These are phyloP conservation scores for Pseudolaguvia tuberculata DNA, from an alignment of 2,113 vertebrate genomes.

Conservation along the genomic window DNA sequence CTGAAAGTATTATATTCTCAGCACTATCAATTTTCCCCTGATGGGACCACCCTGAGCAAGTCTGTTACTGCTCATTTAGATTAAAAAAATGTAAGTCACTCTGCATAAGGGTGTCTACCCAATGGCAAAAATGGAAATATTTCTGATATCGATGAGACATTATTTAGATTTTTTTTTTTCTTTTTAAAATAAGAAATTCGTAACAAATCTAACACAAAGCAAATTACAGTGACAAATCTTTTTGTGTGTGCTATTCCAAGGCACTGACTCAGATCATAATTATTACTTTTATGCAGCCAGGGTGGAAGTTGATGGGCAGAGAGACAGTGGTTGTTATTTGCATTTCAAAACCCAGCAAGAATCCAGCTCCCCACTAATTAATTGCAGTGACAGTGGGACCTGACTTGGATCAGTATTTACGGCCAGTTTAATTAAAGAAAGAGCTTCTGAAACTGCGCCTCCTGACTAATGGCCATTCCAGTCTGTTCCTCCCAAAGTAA, in stretches of 20 bases:
- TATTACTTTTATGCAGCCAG: constrained; percentile 39
- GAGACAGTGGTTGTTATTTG: constrained; percentile 48
- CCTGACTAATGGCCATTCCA: constrained; percentile 31
- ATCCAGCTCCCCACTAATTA: constrained; percentile 48
- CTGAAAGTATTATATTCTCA: too few species aligned
- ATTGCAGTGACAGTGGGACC: constrained; percentile 43
- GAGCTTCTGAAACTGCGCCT: constrained; percentile 38
- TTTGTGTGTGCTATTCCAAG: constrained; percentile 5
- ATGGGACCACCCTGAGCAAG: too few species aligned
- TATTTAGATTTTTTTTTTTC: constrained; percentile 16
- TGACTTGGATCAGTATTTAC: constrained; percentile 51
- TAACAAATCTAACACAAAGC: constrained; percentile 4
- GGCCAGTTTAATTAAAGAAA: constrained; percentile 55
- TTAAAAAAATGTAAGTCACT: too few species aligned
- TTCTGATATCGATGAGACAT: too few species aligned
- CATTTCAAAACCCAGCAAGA: constrained; percentile 51
- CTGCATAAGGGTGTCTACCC: too few species aligned
- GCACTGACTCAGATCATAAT: neutral
- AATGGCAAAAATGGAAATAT: too few species aligned
- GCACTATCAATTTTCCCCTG: too few species aligned
- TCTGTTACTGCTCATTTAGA: too few species aligned
- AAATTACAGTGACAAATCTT: constrained; percentile 18
- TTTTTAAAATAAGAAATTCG: neutral
- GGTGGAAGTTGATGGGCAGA: constrained; percentile 35
- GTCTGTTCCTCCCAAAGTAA: constrained; percentile 5